A percentile compares a stretch with the other conserved stretches of the same genome.
These are phyloP conservation scores for Protosalanx chinensis DNA, from an alignment of 2,797 vertebrate species.

Conservation along the genomic window DNA sequence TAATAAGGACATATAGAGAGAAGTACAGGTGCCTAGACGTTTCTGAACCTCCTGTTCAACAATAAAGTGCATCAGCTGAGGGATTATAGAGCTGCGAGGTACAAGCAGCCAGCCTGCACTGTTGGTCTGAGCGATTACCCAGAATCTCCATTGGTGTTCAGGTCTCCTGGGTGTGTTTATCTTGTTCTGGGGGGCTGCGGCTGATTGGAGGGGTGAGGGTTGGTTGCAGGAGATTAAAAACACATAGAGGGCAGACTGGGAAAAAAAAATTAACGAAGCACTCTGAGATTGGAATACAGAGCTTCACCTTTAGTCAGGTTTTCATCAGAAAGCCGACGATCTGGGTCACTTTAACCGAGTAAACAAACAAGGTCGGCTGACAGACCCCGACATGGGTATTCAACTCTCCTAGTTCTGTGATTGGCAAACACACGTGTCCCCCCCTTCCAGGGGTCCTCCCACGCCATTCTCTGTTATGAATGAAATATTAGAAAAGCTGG, in stretches of 20 bases:
- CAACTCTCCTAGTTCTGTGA: too few species aligned
- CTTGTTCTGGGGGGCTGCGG: not conserved
- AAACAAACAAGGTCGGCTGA: not conserved
- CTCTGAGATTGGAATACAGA: slow-evolving; percentile 36
- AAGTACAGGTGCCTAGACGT: too few species aligned
- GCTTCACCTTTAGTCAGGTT: slow-evolving; percentile 26
- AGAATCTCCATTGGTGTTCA: not conserved
- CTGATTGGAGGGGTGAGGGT: slow-evolving; percentile 3
- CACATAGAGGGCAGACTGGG: slow-evolving; percentile 22
- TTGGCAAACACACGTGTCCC: too few species aligned
- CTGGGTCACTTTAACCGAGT: slow-evolving; percentile 20
- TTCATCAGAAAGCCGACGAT: slow-evolving; percentile 27
- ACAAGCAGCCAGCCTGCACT: not conserved
- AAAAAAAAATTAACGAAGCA: slow-evolving; percentile 35
- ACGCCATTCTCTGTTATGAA: slow-evolving; percentile 27
- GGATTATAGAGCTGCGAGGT: not conserved
- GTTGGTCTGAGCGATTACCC: not conserved
- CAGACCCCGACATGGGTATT: not conserved
- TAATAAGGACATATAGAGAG: too few species aligned
- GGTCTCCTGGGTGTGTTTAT: not conserved
- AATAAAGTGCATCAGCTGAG: too few species aligned
- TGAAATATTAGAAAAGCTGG: slow-evolving; percentile 37
- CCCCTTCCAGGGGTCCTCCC: not conserved
- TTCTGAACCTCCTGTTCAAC: too few species aligned
- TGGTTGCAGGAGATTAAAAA: slow-evolving; percentile 19